These are phyloP conservation scores for Brachypterus glaber DNA, from an alignment of 2,888 invertebrate species.

Conservation along the genomic window DNA sequence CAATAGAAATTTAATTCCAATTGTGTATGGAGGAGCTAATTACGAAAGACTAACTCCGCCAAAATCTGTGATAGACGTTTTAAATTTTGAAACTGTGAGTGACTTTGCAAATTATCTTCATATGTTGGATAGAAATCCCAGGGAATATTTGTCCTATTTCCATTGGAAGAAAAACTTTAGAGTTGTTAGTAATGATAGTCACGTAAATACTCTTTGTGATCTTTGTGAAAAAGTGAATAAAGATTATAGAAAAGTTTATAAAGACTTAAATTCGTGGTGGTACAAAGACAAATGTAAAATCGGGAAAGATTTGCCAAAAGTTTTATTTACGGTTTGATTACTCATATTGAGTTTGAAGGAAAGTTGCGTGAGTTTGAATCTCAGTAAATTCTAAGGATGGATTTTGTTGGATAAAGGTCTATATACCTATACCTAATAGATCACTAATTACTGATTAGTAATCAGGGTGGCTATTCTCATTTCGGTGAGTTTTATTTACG, in stretches of 20 bases:
- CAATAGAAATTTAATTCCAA: constrained; percentile 52
- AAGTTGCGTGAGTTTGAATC: no score
- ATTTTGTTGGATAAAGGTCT: no score
- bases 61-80: constrained; percentile 48
- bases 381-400: no score
- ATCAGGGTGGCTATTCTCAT: no score
- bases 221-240: constrained; percentile 28
- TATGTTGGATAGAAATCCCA: constrained; percentile 42
- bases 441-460: no score
- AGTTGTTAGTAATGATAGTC: constrained; percentile 16
- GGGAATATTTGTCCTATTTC: constrained; percentile 48
- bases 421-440: no score
- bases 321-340: no score
- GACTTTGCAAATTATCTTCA: constrained; percentile 44
- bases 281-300: constrained; percentile 10
- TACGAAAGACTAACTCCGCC: constrained; percentile 47
- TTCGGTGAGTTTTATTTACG: no score
- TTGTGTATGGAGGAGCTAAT: constrained; percentile 56
- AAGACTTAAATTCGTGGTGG: constrained; percentile 21
- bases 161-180: constrained; percentile 43
- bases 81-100: constrained; percentile 44
- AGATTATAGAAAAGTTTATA: constrained; percentile 18
- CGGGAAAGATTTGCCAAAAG: not conserved
- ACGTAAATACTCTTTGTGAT: constrained; percentile 22
- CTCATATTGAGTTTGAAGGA: no score